Percentiles rank a stretch among this genome's conserved stretches.
Evolutionary conservation across 2,888 invertebrate species (phyloP).

Genomic region (Dorcus parallelipipedus): DNA sequence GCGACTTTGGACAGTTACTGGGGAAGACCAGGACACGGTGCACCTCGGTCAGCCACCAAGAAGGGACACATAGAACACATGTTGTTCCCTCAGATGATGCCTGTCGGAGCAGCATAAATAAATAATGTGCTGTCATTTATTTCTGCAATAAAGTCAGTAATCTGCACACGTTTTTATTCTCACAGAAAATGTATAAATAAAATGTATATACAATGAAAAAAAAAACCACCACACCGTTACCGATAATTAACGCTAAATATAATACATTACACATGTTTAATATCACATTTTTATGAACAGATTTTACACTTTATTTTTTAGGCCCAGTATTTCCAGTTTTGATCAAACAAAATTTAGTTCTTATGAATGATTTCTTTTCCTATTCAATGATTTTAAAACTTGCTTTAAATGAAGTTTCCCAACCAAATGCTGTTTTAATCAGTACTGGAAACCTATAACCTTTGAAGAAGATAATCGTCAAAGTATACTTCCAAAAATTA

Average conservation of each 20-base stretch:
- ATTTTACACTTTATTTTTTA: constrained; percentile 6
- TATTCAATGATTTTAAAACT: no score
- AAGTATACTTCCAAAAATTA: neutral
- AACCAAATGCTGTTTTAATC: no score
- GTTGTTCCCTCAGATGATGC: constrained; percentile 42
- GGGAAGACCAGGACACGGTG: constrained; percentile 77
- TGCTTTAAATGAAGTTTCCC: no score
- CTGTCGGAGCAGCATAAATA: constrained; percentile 33
- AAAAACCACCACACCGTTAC: constrained; percentile 13
- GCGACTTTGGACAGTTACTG: constrained; percentile 74
- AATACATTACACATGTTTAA: constrained; percentile 6
- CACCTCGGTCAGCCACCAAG: constrained; percentile 38
- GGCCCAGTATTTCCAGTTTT: no score
- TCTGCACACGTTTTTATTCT: constrained; percentile 3
- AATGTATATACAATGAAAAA: constrained; percentile 9
- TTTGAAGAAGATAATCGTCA: neutral
- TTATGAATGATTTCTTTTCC: no score
- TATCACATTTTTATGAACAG: constrained; percentile 15
- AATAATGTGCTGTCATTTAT: no score
- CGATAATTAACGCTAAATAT: constrained; percentile 2
- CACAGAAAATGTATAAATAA: constrained; percentile 2
- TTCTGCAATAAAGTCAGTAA: neutral
- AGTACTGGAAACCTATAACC: no score
- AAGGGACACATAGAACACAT: constrained; percentile 40
- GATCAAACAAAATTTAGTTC: no score